Evolutionary conservation across 2,797 vertebrate species (phyloP), one percentile per base, ranked within the genome.

Genomic region (Telmatherina bonti): DNA sequence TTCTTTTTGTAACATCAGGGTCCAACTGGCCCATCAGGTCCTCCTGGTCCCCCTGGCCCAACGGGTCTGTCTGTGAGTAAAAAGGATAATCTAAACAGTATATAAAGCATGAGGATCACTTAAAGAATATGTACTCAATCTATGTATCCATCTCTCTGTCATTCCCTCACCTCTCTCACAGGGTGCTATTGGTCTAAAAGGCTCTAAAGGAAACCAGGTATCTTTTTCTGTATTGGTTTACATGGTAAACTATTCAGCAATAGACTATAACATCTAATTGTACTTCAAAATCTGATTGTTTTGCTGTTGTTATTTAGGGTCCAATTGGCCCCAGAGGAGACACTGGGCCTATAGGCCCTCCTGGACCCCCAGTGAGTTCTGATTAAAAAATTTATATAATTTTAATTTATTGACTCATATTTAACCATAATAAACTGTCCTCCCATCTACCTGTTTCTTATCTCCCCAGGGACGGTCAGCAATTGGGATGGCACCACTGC

Each of bases 291-390:
- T 24, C 15, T 10, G 2, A 1, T 55, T 15, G 1, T 33, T 47
- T 54, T 74, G 18, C 16, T 62, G 11, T 78, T 10, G 68, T 33
- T 30, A 12, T 81, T 72, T 57, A 99, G 98, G 98, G 98, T 89
- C 95, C 96, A 4, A 96, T 96, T 2, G 97, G 98, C 88, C 95
- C 96, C 0, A 96, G 95, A 90, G 98, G 98, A 78, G 98, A 99
- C 90, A 75, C 75, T 0, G 98, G 98, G 18, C 93, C 95, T 59
- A 93, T 92, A 16, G 98, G 98, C 3, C 94, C 92, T n/a, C 97
- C 97, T 16, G 98, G 98, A 18, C 92, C 90, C 31, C 97, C 97
- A 1, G 98, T 99, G 85, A 97, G 97, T 96, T 83, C 9, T 59
- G 9, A 27, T 35, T 18, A 29, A 47, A 1, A 56, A 16, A 29